These are phyloP conservation scores for Steatocranus sp. DNA, from an alignment of 2,797 vertebrate species.

Conservation along the genomic window DNA sequence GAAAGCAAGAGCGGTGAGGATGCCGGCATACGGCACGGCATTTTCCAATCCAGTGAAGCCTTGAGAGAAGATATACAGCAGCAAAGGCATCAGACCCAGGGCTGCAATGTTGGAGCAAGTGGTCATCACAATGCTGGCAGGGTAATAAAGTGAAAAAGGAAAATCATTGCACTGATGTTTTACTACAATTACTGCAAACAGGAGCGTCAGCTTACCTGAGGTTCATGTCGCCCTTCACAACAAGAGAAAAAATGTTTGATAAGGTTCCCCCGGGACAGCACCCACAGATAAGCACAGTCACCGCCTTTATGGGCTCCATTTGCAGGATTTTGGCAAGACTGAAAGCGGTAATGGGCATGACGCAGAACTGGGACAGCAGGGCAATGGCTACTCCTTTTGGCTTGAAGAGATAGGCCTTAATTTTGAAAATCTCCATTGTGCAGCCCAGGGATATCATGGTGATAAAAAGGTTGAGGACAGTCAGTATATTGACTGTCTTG, in stretches of 20 bases:
- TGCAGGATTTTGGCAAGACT: conserved; percentile 72
- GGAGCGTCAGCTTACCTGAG: conserved; percentile 77
- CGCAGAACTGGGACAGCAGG: conserved; percentile 79
- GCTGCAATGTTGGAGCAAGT: conserved; percentile 78
- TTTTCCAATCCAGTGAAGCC: conserved; percentile 71
- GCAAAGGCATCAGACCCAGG: conserved; percentile 82
- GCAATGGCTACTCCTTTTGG: conserved; percentile 79
- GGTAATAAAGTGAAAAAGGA: neutral
- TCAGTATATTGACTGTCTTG: conserved; percentile 54
- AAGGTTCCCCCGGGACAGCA: conserved; percentile 83
- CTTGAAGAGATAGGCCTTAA: conserved; percentile 74
- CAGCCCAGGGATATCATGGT: conserved; percentile 81
- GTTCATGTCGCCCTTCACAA: conserved; percentile 83
- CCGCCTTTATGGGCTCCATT: conserved; percentile 67
- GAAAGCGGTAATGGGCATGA: conserved; percentile 85
- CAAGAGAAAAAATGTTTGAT: conserved; percentile 81
- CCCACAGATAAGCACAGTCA: conserved; percentile 82
- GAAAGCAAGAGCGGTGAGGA: conserved; percentile 66
- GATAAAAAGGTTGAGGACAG: conserved; percentile 64
- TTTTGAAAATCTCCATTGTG: conserved; percentile 82
- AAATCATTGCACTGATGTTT: neutral
- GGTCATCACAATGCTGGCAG: conserved; percentile 83
- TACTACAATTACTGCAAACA: too few species aligned
- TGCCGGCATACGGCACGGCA: conserved; percentile 77
- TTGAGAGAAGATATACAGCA: conserved; percentile 77